Conservation (phyloP, 2,797 vertebrate genomes). For the Myiotriccus ornatus region DNA sequence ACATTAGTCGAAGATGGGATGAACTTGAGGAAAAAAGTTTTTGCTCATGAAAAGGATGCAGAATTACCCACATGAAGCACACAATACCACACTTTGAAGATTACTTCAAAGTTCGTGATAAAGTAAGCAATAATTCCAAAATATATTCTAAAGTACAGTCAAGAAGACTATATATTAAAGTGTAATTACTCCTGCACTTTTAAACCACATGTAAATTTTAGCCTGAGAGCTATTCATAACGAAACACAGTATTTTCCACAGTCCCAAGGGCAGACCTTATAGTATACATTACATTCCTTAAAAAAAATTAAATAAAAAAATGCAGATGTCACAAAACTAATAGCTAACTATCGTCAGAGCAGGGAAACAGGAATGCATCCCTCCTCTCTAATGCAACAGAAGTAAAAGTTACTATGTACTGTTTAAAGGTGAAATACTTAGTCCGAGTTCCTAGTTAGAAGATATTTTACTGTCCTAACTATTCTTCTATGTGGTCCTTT, state of each 20-base stretch:
- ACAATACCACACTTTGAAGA: not conserved
- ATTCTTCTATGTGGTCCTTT: not conserved
- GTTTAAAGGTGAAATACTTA: not conserved
- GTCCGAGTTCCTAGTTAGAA: not conserved
- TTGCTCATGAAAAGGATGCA: constrained; percentile 12
- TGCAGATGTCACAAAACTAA: not conserved
- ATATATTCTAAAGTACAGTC: not conserved
- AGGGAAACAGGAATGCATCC: not conserved
- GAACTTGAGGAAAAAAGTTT: not conserved
- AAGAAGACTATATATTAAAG: constrained; percentile 38
- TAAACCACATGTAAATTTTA: constrained; percentile 48
- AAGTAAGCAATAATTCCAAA: constrained; percentile 18
- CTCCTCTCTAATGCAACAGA: not conserved
- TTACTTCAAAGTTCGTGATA: constrained; percentile 54
- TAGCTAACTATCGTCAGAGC: constrained; percentile 4
- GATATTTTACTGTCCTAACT: not conserved
- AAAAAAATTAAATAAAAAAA: not conserved
- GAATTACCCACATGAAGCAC: constrained; percentile 34
- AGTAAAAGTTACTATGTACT: not conserved
- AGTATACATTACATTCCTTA: not conserved
- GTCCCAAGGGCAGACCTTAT: constrained; percentile 35
- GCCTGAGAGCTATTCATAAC: constrained; percentile 56
- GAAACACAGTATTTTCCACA: constrained; percentile 34
- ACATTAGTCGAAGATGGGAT: not conserved
- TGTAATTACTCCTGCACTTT: constrained; percentile 40